phyloP scores from a whole-genome alignment of 2,888 invertebrate genomes.

The Sinopyrophorus schimmeli region DNA sequence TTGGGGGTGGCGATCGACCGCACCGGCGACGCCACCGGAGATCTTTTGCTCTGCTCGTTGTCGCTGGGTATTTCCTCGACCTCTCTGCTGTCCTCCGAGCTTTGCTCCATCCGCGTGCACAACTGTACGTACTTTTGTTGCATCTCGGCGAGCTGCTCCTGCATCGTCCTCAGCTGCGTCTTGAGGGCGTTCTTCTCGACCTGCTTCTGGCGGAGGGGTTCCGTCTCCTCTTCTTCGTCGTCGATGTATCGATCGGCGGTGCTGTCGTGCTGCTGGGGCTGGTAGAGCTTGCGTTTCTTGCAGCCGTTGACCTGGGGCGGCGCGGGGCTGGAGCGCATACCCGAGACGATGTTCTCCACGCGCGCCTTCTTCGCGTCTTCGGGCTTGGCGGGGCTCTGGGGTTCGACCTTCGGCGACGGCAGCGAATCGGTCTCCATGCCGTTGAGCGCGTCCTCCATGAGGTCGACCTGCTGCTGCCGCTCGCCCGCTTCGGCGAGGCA shows the following conservation, averaged over 20 bases:
- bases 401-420: conserved; percentile 61
- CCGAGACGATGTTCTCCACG: conserved; percentile 93
- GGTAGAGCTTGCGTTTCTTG: conserved; percentile 94
- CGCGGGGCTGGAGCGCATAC: conserved; percentile 87
- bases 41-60: conserved; percentile 62
- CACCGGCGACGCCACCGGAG: conserved; percentile 60
- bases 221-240: conserved; percentile 75
- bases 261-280: conserved; percentile 90
- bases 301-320: conserved; percentile 86
- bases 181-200: conserved; percentile 86
- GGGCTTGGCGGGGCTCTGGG: conserved; percentile 62
- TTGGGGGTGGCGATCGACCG: conserved; percentile 57
- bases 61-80: conserved; percentile 75
- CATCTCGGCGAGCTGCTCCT: conserved; percentile 88
- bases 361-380: conserved; percentile 87
- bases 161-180: conserved; percentile 82
- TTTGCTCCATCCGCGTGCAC: conserved; percentile 82
- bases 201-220: conserved; percentile 80
- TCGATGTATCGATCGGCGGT: conserved; percentile 68
- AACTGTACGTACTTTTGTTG: conserved; percentile 88
- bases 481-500: conserved; percentile 65
- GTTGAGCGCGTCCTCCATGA: conserved; percentile 65
- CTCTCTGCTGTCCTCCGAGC: conserved; percentile 75
- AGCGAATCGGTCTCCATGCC: conserved; percentile 66
- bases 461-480: conserved; percentile 56